Evolutionary conservation across 2,113 vertebrate species (phyloP), one percentile per base, ranked within the genome.

Genomic region (Stigmatopora argus): DNA sequence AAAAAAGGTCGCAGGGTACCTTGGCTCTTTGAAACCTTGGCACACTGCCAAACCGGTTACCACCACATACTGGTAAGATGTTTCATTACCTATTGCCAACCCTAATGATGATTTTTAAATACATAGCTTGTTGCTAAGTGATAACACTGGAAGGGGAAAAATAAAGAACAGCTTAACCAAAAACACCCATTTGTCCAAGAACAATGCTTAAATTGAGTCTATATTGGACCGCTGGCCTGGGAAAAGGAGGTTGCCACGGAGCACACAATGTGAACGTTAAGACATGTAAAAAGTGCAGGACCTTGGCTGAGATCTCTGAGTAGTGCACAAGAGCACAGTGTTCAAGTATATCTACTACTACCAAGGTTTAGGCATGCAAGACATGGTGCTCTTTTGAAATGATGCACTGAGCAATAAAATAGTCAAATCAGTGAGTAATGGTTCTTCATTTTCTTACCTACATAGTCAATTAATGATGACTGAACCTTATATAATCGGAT

Each of bases 181-280:
- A 83, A 84, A 89, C 77, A 35, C 61, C 81, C 83, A 79, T 67
- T 80, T 77, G 83, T 76, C 80, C 69, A 78, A 77, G 75, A 64
- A 73, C 49, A 72, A 70, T 72, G 75, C 63, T 75, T 66, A 81
- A 84, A 78, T 73, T 8, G 67, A 63, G 60, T 65, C 66, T 69
- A 74, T 82, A 65, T 78, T 67, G 75, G 65, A 26, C 45, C 65
- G 77, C 46, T 76, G 55, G 72, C 81, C 83, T 89, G 86, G 86
- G 88, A 90, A 90, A 83, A 67, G 69, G 71, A 68, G 45, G 86
- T 90, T 89, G 81, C 85, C 79, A 89, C 87, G 85, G 86, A 75
- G 71, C 72, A 62, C 65, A 59, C 70, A 41, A 73, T 62, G 71
- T 61, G 23, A 89, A 83, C 87, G 87, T 81, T 82, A 81, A 77